These are phyloP conservation scores for Anarhynchus alexandrinus DNA, from an alignment of 2,113 vertebrate genomes.

Conservation along the genomic window DNA sequence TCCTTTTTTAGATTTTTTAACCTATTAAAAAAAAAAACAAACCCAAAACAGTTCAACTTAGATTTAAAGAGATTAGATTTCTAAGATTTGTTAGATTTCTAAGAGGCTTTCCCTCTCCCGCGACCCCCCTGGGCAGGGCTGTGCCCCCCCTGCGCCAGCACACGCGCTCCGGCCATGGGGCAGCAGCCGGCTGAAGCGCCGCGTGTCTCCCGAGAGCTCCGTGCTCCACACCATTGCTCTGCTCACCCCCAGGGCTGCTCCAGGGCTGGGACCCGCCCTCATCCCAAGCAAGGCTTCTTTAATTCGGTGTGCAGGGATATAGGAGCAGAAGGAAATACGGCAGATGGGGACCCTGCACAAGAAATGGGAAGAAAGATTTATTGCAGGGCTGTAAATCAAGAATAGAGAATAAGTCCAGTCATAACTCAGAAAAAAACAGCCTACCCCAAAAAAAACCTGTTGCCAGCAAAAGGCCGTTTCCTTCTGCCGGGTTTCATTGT, in stretches of 20 bases:
- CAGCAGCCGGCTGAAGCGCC: no score
- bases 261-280: fast-evolving
- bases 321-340: background rate
- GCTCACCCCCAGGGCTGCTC: background rate
- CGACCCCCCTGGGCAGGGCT: background rate
- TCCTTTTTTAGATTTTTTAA: background rate
- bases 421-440: background rate
- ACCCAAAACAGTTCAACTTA: background rate
- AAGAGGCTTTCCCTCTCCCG: background rate
- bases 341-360: background rate
- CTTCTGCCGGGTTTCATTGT: background rate
- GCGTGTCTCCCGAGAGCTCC: background rate
- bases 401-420: background rate
- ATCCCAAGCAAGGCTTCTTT: fast-evolving
- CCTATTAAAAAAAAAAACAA: background rate
- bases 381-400: background rate
- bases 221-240: fast-evolving
- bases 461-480: background rate
- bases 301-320: fast-evolving
- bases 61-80: background rate
- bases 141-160: background rate
- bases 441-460: background rate
- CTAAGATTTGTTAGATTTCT: no score
- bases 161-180: fast-evolving
- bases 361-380: background rate